Evolutionary conservation across 2,888 invertebrate species (phyloP), one percentile per base, ranked within the genome.

Genomic region (Dendrolimus pini): DNA sequence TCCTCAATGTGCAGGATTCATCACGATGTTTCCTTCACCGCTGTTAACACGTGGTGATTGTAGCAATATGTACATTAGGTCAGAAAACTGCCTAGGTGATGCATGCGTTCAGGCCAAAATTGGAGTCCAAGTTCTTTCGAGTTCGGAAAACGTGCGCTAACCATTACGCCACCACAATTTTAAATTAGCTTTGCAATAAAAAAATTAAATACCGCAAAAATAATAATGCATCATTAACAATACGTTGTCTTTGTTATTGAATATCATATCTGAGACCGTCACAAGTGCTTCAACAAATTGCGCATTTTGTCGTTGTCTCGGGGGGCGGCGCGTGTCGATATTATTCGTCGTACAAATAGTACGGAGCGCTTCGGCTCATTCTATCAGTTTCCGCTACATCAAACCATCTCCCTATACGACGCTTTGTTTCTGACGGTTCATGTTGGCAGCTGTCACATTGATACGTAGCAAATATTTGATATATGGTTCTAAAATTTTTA

Each of bases 321-420:
- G 62, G 65, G 65, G 68, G 67, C 63, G 65, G 63, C 65, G 64
- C 65, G 70, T 69, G 65, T 67, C 64, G 59, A 70, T 69, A 71
- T 61, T 63, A 64, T 61, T 63, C 70, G 47, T 65, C 63, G 68
- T 72, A 74, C 72, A 76, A 76, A 78, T 71, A 73, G 70, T 71
- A 68, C 64, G 65, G 68, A 69, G 68, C 66, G 62, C 60, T 59
- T 62, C 67, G 65, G 71, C 71, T 72, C 72, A 67, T 75, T 80
- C 77, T 77, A 77, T 80, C 76, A 75, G 78, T 79, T 83, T 79
- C 79, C 81, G 72, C 70, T 69, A 79, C 81, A 82, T 80, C 77
- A 73, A 76, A 69, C 70, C 61, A 67, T 68, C 65, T 71, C 68
- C 58, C 56, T 55, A 58, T 56, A 52, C 54, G 64, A 63, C 63